A percentile compares a stretch with the other conserved stretches of the same genome.
These are phyloP conservation scores for Vespertilio murinus DNA, from an alignment of 2,797 vertebrate genomes.

Conservation along the genomic window DNA sequence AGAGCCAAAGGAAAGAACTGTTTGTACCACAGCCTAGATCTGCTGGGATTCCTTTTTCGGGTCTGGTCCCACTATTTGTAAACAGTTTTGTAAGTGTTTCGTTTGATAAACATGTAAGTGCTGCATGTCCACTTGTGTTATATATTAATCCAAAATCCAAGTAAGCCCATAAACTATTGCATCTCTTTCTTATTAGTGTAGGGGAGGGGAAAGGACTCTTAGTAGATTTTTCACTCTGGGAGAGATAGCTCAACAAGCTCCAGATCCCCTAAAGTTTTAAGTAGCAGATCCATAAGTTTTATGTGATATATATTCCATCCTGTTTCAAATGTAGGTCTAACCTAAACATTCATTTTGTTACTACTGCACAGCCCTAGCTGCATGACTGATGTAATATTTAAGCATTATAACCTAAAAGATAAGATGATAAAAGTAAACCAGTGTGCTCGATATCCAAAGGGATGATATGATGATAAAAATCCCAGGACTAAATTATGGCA, in stretches of 20 bases:
- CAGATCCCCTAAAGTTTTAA: not conserved
- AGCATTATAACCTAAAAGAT: not conserved
- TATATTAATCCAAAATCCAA: slow-evolving; percentile 46
- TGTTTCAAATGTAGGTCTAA: slow-evolving; percentile 26
- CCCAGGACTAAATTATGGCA: not conserved
- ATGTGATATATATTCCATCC: not conserved
- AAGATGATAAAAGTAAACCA: not conserved
- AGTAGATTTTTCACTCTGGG: not conserved
- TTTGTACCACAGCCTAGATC: not conserved
- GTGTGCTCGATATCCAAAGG: not conserved
- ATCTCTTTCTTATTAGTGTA: slow-evolving; percentile 5
- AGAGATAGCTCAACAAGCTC: not conserved
- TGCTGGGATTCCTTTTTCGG: slow-evolving; percentile 15
- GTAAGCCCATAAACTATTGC: not conserved
- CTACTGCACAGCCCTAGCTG: not conserved
- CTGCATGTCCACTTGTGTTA: slow-evolving; percentile 5
- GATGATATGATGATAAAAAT: not conserved
- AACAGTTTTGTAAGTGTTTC: slow-evolving; percentile 42
- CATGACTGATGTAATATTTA: not conserved
- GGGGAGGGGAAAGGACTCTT: not conserved
- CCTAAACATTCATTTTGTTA: slow-evolving; percentile 1
- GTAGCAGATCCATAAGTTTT: not conserved
- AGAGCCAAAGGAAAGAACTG: not conserved
- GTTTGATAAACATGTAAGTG: slow-evolving; percentile 40
- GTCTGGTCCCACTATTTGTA: slow-evolving; percentile 38